Percentiles rank a stretch among this genome's conserved stretches.
phyloP scores from a whole-genome alignment of 2,113 vertebrate genomes.

The Sapayoa aenigma region DNA sequence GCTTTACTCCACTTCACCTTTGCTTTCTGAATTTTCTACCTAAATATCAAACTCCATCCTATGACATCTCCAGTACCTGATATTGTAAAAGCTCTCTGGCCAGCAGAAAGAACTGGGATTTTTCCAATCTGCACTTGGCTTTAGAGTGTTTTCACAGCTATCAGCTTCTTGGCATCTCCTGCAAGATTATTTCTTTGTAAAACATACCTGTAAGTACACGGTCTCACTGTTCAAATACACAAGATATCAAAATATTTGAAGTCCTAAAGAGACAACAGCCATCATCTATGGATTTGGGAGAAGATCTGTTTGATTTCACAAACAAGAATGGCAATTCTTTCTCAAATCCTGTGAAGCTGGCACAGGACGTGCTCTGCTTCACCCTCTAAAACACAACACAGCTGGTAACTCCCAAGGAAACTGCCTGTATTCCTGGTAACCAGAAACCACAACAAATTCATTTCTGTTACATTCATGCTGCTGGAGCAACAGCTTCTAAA shows the following conservation, averaged over 20 bases:
- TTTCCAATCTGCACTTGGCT: not conserved
- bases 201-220: accelerated
- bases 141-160: not conserved
- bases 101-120: not conserved
- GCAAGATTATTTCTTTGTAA: not conserved
- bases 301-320: not conserved
- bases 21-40: not conserved
- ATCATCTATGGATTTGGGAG: not conserved
- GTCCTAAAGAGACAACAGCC: not conserved
- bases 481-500: not conserved
- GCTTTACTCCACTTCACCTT: too few species aligned
- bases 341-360: not conserved
- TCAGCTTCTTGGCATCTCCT: not conserved
- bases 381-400: not conserved
- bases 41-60: not conserved
- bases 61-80: not conserved
- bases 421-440: not conserved
- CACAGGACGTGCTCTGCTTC: not conserved
- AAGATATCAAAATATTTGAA: not conserved
- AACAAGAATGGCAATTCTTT: not conserved
- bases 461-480: not conserved
- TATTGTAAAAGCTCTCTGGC: not conserved
- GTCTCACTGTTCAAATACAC: not conserved
- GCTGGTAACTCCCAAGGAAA: not conserved
- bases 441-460: not conserved